Evolutionary conservation across 2,113 vertebrate species (phyloP).

Genomic region (Hyperoodon ampullatus): DNA sequence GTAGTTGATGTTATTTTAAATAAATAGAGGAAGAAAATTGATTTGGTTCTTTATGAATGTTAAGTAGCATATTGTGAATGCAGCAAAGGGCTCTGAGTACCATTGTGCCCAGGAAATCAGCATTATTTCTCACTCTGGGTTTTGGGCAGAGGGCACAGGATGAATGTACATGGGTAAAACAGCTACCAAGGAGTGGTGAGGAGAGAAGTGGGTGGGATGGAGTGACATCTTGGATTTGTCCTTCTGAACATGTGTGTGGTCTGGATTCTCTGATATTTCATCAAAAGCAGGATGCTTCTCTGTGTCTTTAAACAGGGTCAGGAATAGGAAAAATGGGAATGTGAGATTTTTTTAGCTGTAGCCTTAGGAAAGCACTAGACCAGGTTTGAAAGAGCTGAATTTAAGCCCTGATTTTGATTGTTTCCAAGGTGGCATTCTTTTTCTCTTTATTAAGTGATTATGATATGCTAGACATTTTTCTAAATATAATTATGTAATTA

Average conservation of each 20-base stretch:
- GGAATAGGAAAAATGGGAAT: background rate
- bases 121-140: background rate
- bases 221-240: background rate
- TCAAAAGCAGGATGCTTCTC: background rate
- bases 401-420: background rate
- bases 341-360: background rate
- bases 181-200: background rate
- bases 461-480: background rate
- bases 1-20: slow-evolving; percentile 69
- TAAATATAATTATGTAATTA: background rate
- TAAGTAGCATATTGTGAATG: background rate
- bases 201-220: background rate
- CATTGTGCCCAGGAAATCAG: background rate
- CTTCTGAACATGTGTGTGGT: background rate
- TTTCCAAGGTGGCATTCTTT: background rate
- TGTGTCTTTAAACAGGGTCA: background rate
- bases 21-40: background rate
- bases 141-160: background rate
- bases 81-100: background rate
- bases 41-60: background rate
- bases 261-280: background rate
- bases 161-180: background rate
- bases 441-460: background rate
- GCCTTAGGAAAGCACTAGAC: background rate
- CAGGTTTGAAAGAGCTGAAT: background rate